Conservation (phyloP, 2,797 vertebrate species). For the Lerista edwardsae region DNA sequence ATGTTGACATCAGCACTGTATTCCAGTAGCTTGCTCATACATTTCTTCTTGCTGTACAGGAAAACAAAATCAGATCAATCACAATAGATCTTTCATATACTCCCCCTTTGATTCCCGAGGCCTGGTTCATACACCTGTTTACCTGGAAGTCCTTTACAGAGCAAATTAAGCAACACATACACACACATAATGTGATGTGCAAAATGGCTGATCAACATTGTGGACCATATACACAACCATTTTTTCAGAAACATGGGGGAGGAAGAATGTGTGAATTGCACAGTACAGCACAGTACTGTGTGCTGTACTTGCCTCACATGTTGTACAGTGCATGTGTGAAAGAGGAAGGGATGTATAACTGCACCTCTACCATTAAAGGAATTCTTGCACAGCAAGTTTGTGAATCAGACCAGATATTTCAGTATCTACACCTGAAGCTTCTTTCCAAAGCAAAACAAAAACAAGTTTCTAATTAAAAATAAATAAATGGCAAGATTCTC, state of each 20-base stretch:
- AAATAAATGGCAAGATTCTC: neutral
- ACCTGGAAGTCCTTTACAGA: neutral
- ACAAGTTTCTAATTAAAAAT: neutral
- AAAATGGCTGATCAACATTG: neutral
- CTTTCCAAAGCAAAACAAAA: neutral
- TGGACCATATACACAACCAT: neutral
- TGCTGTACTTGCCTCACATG: neutral
- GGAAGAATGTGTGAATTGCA: neutral
- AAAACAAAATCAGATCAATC: conserved; percentile 46
- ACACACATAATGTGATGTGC: neutral
- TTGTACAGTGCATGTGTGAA: too few relatives aligned
- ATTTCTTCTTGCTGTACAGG: conserved; percentile 93
- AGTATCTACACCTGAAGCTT: neutral
- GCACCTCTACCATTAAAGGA: neutral
- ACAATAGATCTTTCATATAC: neutral
- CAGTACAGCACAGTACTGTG: neutral
- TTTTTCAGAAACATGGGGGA: neutral
- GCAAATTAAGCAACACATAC: neutral
- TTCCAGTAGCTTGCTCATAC: conserved; percentile 95
- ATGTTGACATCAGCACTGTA: conserved; percentile 98
- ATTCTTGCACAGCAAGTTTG: neutral
- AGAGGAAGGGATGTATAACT: neutral
- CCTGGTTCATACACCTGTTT: neutral
- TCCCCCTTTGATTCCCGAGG: neutral
- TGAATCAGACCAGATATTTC: neutral